phyloP scores from a whole-genome alignment of 2,888 invertebrate species.

The Amblyjoppa proteus region DNA sequence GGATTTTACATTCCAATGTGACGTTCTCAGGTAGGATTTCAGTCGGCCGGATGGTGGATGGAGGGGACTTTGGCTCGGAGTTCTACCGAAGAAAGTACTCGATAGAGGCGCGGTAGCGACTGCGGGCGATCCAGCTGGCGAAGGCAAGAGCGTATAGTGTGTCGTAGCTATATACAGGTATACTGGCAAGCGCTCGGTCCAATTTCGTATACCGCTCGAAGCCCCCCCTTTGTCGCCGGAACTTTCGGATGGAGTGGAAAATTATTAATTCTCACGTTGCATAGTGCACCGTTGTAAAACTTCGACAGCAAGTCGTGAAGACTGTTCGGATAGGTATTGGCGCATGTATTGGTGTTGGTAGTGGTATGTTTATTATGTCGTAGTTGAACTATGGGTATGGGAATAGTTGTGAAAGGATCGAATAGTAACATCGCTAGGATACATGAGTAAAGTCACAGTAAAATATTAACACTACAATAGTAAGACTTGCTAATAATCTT shows the following conservation, averaged over 20 bases:
- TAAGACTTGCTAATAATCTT: too few relatives aligned
- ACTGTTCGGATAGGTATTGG: neutral
- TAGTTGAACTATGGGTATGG: too few relatives aligned
- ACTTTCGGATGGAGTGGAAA: conserved; percentile 21
- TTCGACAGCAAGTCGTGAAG: neutral
- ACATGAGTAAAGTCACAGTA: too few relatives aligned
- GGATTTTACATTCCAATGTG: conserved; percentile 78
- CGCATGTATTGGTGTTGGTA: neutral
- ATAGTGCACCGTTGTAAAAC: neutral
- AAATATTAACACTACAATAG: too few relatives aligned
- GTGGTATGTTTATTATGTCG: neutral
- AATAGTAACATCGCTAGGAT: too few relatives aligned
- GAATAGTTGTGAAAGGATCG: too few relatives aligned
- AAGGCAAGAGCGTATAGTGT: conserved; percentile 40
- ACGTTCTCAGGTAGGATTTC: conserved; percentile 80
- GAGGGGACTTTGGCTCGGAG: conserved; percentile 42
- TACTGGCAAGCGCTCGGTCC: conserved; percentile 2
- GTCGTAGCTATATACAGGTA: conserved; percentile 1
- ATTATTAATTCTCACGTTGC: conserved; percentile 19
- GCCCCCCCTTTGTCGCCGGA: neutral
- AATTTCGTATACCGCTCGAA: conserved; percentile 19
- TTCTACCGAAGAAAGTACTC: conserved; percentile 61
- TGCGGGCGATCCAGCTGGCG: conserved; percentile 25
- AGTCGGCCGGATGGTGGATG: conserved; percentile 71
- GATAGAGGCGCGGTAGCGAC: conserved; percentile 46